Evolutionary conservation across 2,113 vertebrate genomes (phyloP).

Genomic region (Dipodomys stephensi): DNA sequence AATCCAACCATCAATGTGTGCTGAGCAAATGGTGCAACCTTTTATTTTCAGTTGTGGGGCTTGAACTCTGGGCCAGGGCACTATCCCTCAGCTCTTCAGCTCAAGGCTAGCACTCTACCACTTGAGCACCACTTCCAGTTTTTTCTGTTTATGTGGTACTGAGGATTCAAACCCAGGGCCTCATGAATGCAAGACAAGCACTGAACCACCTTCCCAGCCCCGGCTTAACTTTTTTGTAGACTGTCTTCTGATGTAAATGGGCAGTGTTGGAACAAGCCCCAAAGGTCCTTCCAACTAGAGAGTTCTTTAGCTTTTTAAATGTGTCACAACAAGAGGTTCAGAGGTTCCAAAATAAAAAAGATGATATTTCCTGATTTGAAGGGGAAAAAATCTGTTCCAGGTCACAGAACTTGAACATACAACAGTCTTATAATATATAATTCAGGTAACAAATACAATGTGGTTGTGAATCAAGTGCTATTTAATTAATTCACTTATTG

Average conservation of each 20-base stretch:
- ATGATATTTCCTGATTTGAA: not conserved
- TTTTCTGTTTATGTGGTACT: too few species aligned
- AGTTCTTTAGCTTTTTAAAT: not conserved
- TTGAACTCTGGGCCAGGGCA: too few species aligned
- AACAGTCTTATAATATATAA: not conserved
- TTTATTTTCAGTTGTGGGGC: not conserved
- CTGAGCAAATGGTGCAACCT: too few species aligned
- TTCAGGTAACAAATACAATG: not conserved
- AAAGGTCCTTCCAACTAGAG: not conserved
- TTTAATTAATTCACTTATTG: not conserved
- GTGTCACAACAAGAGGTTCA: not conserved
- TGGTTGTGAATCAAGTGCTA: not conserved
- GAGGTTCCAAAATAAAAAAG: not conserved
- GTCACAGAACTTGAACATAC: not conserved
- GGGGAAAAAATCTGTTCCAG: constrained; percentile 6
- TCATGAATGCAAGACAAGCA: too few species aligned
- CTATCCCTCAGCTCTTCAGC: too few species aligned
- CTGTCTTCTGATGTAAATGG: not conserved
- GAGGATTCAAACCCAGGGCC: too few species aligned
- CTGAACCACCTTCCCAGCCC: too few species aligned
- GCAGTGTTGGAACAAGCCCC: not conserved
- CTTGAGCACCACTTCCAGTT: too few species aligned
- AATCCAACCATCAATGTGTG: not conserved
- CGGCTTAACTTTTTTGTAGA: not conserved
- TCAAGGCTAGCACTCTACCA: too few species aligned